A percentile compares a stretch with the other conserved stretches of the same genome.
phyloP scores from a whole-genome alignment of 2,113 vertebrate genomes.

The Macrotus californicus region DNA sequence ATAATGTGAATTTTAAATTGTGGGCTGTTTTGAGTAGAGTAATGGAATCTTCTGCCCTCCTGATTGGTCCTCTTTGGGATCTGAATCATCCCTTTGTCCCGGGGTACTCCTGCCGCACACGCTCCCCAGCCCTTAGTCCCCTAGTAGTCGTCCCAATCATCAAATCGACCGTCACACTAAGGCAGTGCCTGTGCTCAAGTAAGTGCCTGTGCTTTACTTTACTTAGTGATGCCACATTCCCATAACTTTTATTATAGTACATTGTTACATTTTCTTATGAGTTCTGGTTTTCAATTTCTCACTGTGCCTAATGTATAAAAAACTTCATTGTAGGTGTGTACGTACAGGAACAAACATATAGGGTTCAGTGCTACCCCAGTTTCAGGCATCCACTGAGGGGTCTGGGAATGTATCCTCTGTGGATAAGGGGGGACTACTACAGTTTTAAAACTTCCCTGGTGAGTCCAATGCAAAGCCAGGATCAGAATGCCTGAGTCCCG shows the following conservation, averaged over 20 bases:
- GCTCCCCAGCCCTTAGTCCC: background rate
- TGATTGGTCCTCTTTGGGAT: background rate
- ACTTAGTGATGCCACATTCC: background rate
- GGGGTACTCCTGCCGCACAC: too few relatives aligned
- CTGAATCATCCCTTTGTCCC: background rate
- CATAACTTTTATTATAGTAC: background rate
- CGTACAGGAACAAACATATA: background rate
- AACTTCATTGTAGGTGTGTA: background rate
- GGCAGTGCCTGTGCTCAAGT: background rate
- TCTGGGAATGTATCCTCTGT: background rate
- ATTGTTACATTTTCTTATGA: background rate
- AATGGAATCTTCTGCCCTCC: background rate
- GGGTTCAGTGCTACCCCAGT: background rate
- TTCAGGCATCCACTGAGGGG: background rate
- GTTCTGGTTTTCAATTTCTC: background rate
- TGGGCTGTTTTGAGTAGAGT: background rate
- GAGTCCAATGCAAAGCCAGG: background rate
- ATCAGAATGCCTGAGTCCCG: background rate
- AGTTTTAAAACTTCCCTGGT: background rate
- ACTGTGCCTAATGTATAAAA: background rate
- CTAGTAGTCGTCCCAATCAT: background rate
- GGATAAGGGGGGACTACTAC: background rate
- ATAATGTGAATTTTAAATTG: background rate
- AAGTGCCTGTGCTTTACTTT: background rate
- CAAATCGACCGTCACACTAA: background rate